phyloP scores from a whole-genome alignment of 1,140 invertebrate species.

The Anastrepha obliqua region DNA sequence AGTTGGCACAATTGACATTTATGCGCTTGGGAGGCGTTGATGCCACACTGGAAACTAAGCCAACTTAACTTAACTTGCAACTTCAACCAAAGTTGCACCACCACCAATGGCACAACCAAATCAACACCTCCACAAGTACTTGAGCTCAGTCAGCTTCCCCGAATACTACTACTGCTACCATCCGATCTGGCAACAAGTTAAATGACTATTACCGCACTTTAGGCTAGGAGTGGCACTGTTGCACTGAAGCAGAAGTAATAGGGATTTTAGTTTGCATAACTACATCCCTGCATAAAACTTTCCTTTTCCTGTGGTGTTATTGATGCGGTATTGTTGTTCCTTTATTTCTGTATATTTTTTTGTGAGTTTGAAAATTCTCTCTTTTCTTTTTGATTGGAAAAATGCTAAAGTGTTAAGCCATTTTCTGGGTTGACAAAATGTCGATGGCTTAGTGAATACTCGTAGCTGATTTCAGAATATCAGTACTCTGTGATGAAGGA shows the following conservation, averaged over 20 bases:
- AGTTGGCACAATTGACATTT: slow-evolving; percentile 70
- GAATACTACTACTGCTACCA: not conserved
- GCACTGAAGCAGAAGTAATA: slow-evolving; percentile 41
- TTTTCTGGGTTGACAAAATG: not conserved
- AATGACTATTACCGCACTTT: slow-evolving; percentile 25
- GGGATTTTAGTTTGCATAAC: slow-evolving; percentile 50
- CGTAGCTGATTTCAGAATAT: too few relatives aligned
- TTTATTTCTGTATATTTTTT: not conserved
- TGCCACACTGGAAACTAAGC: slow-evolving; percentile 43
- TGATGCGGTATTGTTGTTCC: slow-evolving; percentile 18
- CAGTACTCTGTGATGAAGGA: too few relatives aligned
- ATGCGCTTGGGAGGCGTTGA: slow-evolving; percentile 65
- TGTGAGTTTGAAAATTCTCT: not conserved
- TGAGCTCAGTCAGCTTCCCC: not conserved
- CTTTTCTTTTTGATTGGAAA: not conserved
- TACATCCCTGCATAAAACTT: slow-evolving; percentile 37
- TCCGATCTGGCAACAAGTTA: slow-evolving; percentile 43
- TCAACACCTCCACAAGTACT: slow-evolving; percentile 30
- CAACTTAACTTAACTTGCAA: slow-evolving; percentile 23
- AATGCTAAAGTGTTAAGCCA: slow-evolving; percentile 1
- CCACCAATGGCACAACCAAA: slow-evolving; percentile 23
- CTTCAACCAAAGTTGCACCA: slow-evolving; percentile 18
- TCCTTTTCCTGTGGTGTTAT: not conserved
- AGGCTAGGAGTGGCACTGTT: not conserved
- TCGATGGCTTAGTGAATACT: slow-evolving; percentile 2